Percentiles rank a stretch among this genome's conserved stretches.
These are phyloP conservation scores for Orius insidiosus DNA, from an alignment of 1,140 invertebrate genomes.

Conservation along the genomic window DNA sequence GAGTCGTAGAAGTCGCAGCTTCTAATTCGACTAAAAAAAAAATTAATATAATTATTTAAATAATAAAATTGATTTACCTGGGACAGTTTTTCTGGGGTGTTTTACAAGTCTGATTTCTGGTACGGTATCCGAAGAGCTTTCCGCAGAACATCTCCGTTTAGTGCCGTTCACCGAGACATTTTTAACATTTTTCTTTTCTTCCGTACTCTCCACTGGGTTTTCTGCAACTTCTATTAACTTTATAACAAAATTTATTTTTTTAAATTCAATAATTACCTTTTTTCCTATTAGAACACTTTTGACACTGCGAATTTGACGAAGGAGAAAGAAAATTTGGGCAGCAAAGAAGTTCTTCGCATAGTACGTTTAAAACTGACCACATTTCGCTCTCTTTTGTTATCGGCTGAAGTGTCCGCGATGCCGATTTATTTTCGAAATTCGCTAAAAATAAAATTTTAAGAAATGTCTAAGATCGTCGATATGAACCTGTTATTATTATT, in stretches of 20 bases:
- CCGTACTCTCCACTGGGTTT: background rate
- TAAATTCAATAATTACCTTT: slow-evolving; percentile 12
- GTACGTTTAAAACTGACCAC: slow-evolving; percentile 37
- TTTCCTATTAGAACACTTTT: slow-evolving; percentile 13
- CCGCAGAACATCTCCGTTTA: slow-evolving; percentile 9
- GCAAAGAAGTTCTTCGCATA: slow-evolving; percentile 42
- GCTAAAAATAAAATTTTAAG: slow-evolving; percentile 22
- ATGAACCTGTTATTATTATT: background rate
- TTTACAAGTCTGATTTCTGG: slow-evolving; percentile 20
- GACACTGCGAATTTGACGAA: slow-evolving; percentile 8
- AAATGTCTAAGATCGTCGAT: background rate
- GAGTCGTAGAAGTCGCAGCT: slow-evolving; percentile 38
- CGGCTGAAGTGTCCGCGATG: slow-evolving; percentile 34
- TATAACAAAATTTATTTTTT: slow-evolving; percentile 3
- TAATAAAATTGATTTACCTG: slow-evolving; percentile 22
- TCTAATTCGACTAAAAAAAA: slow-evolving; percentile 30
- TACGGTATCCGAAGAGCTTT: slow-evolving; percentile 12
- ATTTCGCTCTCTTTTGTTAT: slow-evolving; percentile 39
- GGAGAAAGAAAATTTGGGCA: slow-evolving; percentile 38
- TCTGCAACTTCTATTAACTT: slow-evolving; percentile 2
- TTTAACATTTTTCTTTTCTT: slow-evolving; percentile 1
- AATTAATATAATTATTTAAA: background rate
- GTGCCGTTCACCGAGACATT: slow-evolving; percentile 1
- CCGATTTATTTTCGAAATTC: slow-evolving; percentile 32
- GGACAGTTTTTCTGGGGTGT: slow-evolving; percentile 29